A percentile compares a stretch with the other conserved stretches of the same genome.
Evolutionary conservation across 2,888 invertebrate species (phyloP).

Genomic region (Drosophila nr. perissopoda): DNA sequence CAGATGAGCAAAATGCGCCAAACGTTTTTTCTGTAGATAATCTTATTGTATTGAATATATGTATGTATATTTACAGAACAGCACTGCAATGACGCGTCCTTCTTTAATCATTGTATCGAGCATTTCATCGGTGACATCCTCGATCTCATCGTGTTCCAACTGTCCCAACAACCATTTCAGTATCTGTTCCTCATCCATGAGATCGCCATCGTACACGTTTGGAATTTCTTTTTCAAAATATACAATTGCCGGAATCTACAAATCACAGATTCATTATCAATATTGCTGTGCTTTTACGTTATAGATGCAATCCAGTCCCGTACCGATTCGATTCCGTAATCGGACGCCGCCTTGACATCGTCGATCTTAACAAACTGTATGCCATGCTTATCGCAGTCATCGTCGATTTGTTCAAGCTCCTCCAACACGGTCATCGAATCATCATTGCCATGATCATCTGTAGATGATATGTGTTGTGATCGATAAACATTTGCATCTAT

Average conservation of each 20-base stretch:
- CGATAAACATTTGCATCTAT: conserved; percentile 6
- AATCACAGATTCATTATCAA: conserved; percentile 21
- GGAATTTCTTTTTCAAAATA: conserved; percentile 97
- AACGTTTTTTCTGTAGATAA: not conserved
- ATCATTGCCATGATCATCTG: conserved; percentile 95
- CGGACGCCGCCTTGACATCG: conserved; percentile 92
- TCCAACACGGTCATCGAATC: conserved; percentile 93
- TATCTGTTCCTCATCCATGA: conserved; percentile 95
- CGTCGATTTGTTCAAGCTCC: conserved; percentile 96
- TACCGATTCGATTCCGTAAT: conserved; percentile 92
- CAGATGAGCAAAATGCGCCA: conserved; percentile 42
- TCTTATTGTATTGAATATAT: not conserved
- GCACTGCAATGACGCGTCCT: conserved; percentile 94
- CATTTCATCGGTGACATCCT: conserved; percentile 98
- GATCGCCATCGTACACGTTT: conserved; percentile 95
- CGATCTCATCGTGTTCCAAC: conserved; percentile 96
- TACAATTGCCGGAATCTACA: conserved; percentile 91
- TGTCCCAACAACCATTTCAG: conserved; percentile 95
- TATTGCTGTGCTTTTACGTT: not conserved
- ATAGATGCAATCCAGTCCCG: conserved; percentile 17
- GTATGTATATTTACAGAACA: conserved; percentile 91
- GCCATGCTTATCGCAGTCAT: conserved; percentile 95
- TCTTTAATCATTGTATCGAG: conserved; percentile 94
- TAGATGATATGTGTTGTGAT: conserved; percentile 40
- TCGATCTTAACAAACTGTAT: conserved; percentile 97